Base-by-base conservation (phyloP, 2,113 vertebrate species). In the Bujurquina vittata region DNA sequence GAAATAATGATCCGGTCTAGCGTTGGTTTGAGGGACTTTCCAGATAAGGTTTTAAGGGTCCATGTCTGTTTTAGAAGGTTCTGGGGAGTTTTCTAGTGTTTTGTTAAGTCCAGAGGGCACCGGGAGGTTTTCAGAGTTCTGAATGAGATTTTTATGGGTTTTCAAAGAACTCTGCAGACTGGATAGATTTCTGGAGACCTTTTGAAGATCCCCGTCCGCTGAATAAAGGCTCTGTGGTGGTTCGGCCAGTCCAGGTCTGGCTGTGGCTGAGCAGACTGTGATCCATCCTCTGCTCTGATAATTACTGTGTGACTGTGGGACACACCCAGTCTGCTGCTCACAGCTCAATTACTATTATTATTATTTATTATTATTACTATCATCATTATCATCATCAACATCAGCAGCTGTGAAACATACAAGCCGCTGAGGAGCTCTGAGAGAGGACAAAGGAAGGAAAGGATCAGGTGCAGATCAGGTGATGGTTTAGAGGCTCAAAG, bases 321-420 rank as follows among this genome's bases (percentile, higher is more conserved):
- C 85, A 80, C 81, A 15, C 85, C 69, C 80, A 49, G 80, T 54
- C 85, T 79, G 67, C 61, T 22, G 60, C 62, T 46, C n/a, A 8
- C 69, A 74, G 15, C 35, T 12, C n/a, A 9, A 55, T 56, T 17
- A 78, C 23, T 17, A 78, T 37, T 18, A 69, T 29, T 43, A 29
- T 69, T 23, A 46, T 40, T 67, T 1, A 63, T 40, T 18, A 60
- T 60, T 7, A 61, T 33, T 6, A 67, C 49, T 18, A 49, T 20
- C 4, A 69, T 29, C 40, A 63, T 7, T 6, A 33, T 33, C 6
- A 33, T 0, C 33, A 33, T 6, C 33, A 33, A 6, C 33, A 33
- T 6, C 33, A 33, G 33, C 33, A 33, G 33, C 33, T 7, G 33
- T 7, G 33, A 33, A 33, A 33, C 33, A 33, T 33, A 33, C 33